phyloP scores from a whole-genome alignment of 2,888 invertebrate species.

The Harpalus rufipes region DNA sequence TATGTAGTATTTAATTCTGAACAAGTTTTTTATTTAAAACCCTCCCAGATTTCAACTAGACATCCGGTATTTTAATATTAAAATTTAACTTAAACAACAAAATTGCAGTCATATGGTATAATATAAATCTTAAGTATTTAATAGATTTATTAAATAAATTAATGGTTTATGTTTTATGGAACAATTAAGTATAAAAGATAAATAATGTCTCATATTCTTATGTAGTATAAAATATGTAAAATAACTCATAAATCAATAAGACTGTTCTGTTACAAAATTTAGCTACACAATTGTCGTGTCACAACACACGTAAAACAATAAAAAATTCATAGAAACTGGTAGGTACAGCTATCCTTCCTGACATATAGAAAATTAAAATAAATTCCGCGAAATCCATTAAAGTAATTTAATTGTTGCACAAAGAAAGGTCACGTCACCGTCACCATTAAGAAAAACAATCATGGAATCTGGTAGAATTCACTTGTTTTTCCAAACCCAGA shows the following conservation, averaged over 20 bases:
- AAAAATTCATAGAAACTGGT: slow-evolving; percentile 14
- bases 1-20: no score
- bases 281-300: neutral
- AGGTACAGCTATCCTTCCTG: slow-evolving; percentile 11
- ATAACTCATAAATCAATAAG: slow-evolving; percentile 38
- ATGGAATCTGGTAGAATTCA: neutral
- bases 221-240: slow-evolving; percentile 23
- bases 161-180: no score
- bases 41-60: no score
- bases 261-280: slow-evolving; percentile 11
- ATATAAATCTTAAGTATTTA: no score
- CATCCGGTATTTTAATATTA: no score
- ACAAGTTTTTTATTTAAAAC: no score
- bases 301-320: slow-evolving; percentile 17
- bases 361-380: slow-evolving; percentile 59
- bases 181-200: no score
- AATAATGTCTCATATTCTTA: neutral
- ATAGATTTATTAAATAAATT: no score
- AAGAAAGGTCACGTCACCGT: slow-evolving; percentile 60
- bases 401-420: slow-evolving; percentile 60
- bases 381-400: slow-evolving; percentile 54
- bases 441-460: slow-evolving; percentile 42
- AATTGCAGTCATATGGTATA: no score
- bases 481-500: slow-evolving; percentile 34
- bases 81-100: no score